phyloP scores from a whole-genome alignment of 2,113 vertebrate species.

The Zosterops pallidus region DNA sequence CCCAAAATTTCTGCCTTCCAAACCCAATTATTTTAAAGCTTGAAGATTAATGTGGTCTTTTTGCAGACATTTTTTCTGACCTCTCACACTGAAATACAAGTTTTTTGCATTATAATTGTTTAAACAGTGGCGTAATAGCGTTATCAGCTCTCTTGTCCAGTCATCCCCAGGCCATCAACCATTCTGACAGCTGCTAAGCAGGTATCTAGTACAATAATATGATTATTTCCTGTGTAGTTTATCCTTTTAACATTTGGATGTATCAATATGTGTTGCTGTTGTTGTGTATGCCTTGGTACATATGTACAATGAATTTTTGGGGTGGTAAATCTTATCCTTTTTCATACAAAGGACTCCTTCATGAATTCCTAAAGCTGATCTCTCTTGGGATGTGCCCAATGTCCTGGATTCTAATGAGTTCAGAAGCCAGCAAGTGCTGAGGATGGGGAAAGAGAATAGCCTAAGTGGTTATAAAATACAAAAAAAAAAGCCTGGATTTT shows the following conservation, averaged over 20 bases:
- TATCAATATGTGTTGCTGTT: background rate
- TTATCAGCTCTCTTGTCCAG: background rate
- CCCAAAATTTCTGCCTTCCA: background rate
- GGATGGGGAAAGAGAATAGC: background rate
- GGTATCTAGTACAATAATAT: background rate
- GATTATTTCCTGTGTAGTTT: background rate
- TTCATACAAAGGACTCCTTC: background rate
- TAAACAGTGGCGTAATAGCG: background rate
- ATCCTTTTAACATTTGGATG: background rate
- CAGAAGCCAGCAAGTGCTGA: background rate
- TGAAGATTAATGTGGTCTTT: background rate
- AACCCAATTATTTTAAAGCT: background rate
- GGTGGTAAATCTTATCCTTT: background rate
- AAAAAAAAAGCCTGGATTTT: background rate
- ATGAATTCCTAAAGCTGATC: background rate
- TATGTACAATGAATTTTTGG: fast-evolving
- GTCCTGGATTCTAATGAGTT: background rate
- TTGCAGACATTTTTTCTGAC: background rate
- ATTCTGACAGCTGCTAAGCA: background rate
- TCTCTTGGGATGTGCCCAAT: background rate
- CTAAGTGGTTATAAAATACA: background rate
- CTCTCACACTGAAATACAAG: background rate
- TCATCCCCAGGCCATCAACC: background rate
- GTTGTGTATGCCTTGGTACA: background rate
- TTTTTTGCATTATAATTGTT: background rate